Evolutionary conservation across 2,797 vertebrate species (phyloP).

Genomic region (Scomberomorus guttatus): DNA sequence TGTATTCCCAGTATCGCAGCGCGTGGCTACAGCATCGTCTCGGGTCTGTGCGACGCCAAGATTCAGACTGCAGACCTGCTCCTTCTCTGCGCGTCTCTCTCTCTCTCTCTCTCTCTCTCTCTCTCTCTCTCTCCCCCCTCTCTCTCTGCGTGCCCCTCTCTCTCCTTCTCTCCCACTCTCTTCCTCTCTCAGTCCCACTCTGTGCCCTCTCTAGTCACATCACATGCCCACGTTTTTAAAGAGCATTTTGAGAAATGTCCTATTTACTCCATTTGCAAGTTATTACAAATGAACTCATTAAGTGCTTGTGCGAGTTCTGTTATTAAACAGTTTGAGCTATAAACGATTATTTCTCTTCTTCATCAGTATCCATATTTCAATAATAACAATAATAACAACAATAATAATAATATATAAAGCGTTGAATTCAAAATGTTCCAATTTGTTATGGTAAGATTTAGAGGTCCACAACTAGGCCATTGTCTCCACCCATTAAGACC

Average conservation of each 20-base stretch:
- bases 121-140: conserved; percentile 43
- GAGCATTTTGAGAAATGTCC: conserved; percentile 18
- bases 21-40: conserved; percentile 77
- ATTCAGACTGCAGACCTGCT: conserved; percentile 85
- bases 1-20: conserved; percentile 74
- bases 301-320: background rate
- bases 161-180: conserved; percentile 35
- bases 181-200: conserved; percentile 44
- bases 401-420: conserved; percentile 3
- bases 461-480: conserved; percentile 26
- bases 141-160: conserved; percentile 20
- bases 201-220: conserved; percentile 22
- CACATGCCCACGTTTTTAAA: conserved; percentile 30
- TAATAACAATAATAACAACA: conserved; percentile 10
- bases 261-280: background rate
- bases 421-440: conserved; percentile 35
- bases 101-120: conserved; percentile 62
- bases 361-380: no score
- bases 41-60: conserved; percentile 79
- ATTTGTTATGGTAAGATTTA: conserved; percentile 39
- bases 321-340: background rate
- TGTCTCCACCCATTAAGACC: conserved; percentile 60
- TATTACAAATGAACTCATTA: conserved; percentile 14
- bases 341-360: background rate
- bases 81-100: conserved; percentile 71